Evolutionary conservation across 2,888 invertebrate genomes (phyloP), one percentile per base, ranked within the genome.

Genomic region (Zelleria hepariella): DNA sequence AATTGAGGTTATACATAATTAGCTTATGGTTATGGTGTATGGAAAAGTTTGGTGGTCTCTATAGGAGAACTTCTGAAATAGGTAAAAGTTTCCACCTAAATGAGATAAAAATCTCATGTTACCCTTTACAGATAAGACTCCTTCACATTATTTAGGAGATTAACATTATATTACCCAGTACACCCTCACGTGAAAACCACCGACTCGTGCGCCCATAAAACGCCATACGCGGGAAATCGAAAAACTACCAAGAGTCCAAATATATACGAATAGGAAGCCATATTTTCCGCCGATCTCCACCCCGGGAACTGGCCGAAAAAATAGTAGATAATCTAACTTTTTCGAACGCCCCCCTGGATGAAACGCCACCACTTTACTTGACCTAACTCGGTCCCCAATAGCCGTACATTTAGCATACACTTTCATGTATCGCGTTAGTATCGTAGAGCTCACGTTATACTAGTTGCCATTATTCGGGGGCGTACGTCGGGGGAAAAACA

Each of bases 271-370:
- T 80, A 85, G 87, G 87, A 88, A 88, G 86, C 86, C 86, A 88
- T 88, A 87, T 87, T 87, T 87, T 82, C 78, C 75, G 73, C 67
- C 71, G 80, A 79, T 79, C 80, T 77, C 82, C 83, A 82, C 84
- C 86, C 87, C 75, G 80, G 78, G 75, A 76, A 72, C 73, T 75
- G 74, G 82, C 85, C 86, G 82, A 85, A 85, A 85, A 84, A 83
- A 83, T 84, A 77, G 80, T 78, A 85, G 86, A 87, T 86, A 85
- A 88, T 88, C 85, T 85, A 84, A 86, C 82, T 86, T 87, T 84
- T 82, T 84, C 76, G 70, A 74, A 78, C 80, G 85, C 82, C 86
- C 86, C 79, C 82, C 75, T 79, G 75, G 74, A 74, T 78, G 68
- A 65, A 65, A 62, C 61, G 55, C 57, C 59, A 60, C 82, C 73